These are phyloP conservation scores for Ophonus ardosiacus DNA, from an alignment of 2,888 invertebrate species.

Conservation along the genomic window DNA sequence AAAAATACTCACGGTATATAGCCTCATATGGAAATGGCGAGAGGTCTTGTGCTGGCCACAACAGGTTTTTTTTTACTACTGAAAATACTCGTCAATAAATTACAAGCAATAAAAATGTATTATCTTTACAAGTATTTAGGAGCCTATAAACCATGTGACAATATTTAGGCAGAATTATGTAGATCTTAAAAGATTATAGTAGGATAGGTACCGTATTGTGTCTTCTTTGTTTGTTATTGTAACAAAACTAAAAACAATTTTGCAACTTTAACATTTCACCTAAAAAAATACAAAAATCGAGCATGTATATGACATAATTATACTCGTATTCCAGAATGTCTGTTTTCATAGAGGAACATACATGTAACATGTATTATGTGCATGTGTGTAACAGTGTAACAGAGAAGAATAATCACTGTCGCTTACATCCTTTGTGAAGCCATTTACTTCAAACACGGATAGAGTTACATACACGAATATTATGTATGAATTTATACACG, in stretches of 20 bases:
- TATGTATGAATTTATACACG: neutral
- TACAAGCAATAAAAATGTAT: no score
- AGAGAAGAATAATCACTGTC: neutral
- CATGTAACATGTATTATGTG: neutral
- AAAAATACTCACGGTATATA: no score
- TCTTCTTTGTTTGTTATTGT: neutral
- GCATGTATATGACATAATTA: neutral
- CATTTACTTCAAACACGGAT: neutral
- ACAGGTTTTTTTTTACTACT: no score
- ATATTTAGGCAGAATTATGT: no score
- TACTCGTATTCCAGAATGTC: neutral
- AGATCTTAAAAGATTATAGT: no score
- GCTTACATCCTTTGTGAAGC: neutral
- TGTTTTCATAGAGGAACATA: neutral
- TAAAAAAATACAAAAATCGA: neutral
- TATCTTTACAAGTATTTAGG: no score
- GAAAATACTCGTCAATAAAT: no score
- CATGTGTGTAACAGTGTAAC: neutral
- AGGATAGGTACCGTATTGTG: no score
- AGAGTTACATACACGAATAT: slow-evolving; percentile 3
- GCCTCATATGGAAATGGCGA: no score
- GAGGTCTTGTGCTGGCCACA: no score
- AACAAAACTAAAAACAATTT: neutral
- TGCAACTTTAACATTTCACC: neutral
- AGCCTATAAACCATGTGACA: no score